Percentiles rank a stretch among this genome's conserved stretches.
Conservation (phyloP, 2,888 invertebrate species). For the Amphipyra tragopoginis region DNA sequence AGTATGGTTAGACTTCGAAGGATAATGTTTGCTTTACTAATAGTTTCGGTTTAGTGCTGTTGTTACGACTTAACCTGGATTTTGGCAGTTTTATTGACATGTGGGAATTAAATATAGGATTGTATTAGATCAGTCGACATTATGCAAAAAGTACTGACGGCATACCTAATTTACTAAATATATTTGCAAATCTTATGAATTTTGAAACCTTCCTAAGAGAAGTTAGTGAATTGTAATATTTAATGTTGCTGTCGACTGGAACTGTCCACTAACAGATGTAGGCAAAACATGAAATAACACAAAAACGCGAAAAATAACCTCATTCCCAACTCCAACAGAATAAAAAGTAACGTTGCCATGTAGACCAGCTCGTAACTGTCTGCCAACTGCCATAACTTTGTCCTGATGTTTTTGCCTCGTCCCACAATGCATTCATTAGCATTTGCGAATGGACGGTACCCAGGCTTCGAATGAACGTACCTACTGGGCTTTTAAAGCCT, state of each 20-base stretch:
- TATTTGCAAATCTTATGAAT: no score
- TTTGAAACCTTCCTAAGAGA: no score
- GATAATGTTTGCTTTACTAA: constrained; percentile 33
- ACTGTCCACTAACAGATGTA: constrained; percentile 18
- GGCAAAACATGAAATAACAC: not conserved
- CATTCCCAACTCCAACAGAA: constrained; percentile 26
- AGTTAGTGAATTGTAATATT: no score
- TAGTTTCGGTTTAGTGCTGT: constrained; percentile 24
- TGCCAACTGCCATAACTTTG: constrained; percentile 52
- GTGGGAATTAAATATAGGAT: constrained; percentile 12
- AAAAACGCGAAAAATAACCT: constrained; percentile 24
- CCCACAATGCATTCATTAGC: constrained; percentile 52
- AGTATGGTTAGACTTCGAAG: constrained; percentile 31
- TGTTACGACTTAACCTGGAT: constrained; percentile 45
- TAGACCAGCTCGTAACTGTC: constrained; percentile 41
- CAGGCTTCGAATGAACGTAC: constrained; percentile 5
- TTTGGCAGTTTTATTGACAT: constrained; percentile 41
- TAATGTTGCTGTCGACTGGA: not conserved
- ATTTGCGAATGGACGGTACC: constrained; percentile 37
- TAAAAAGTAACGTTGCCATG: constrained; percentile 42
- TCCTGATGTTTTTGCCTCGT: constrained; percentile 40
- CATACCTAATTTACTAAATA: not conserved
- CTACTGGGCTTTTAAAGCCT: constrained; percentile 23
- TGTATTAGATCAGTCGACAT: constrained; percentile 5
- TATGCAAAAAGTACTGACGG: not conserved